These are phyloP conservation scores for Martes flavigula DNA, from an alignment of 2,797 vertebrate species.

Conservation along the genomic window DNA sequence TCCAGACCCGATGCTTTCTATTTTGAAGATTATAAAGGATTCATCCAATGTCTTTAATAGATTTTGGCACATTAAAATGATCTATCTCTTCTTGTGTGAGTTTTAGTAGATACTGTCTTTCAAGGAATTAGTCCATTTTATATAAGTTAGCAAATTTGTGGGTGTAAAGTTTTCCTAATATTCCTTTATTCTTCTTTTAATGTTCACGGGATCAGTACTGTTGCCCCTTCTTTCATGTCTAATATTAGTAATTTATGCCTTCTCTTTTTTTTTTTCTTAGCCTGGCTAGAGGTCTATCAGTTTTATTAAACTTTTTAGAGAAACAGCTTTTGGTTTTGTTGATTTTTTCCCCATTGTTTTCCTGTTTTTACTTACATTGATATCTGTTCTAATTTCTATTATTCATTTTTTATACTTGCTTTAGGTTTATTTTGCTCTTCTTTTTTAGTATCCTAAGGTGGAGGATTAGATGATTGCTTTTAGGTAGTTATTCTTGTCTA, in stretches of 20 bases:
- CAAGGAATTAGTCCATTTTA: background rate
- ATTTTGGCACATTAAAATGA: background rate
- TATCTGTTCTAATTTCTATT: constrained; percentile 34
- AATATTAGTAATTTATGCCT: background rate
- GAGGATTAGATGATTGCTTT: constrained; percentile 32
- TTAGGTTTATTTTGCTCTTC: constrained; percentile 24
- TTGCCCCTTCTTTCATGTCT: background rate
- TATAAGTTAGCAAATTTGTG: background rate
- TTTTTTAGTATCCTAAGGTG: background rate
- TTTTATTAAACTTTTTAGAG: constrained; percentile 25
- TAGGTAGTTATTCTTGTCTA: background rate
- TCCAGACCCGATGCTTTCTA: background rate
- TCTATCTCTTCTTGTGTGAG: background rate
- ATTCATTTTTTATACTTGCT: background rate
- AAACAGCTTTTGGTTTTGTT: background rate
- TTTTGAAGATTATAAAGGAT: constrained; percentile 6
- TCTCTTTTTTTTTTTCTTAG: background rate
- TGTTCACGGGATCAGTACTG: background rate
- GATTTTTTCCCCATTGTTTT: background rate
- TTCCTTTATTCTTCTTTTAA: background rate
- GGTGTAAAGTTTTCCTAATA: background rate
- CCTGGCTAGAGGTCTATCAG: background rate
- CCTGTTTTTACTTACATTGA: constrained; percentile 1
- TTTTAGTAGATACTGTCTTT: background rate
- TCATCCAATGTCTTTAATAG: background rate